phyloP scores from a whole-genome alignment of 2,888 invertebrate species.

The Vannuccia rotundouncinata region DNA sequence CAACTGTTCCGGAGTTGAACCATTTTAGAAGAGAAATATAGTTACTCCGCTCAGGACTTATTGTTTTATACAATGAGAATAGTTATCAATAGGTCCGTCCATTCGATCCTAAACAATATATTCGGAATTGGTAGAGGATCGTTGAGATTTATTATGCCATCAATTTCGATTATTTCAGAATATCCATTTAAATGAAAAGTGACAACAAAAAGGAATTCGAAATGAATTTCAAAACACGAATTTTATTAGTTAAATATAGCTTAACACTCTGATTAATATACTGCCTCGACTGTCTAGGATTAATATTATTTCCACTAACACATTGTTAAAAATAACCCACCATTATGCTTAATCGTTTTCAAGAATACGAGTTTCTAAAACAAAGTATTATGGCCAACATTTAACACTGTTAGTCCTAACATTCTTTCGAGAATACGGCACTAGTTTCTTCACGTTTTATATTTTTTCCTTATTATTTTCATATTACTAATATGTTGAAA shows the following conservation, averaged over 20 bases:
- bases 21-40: too few relatives aligned
- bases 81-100: too few relatives aligned
- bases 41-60: too few relatives aligned
- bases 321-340: not conserved
- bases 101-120: too few relatives aligned
- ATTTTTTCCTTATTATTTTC: too few relatives aligned
- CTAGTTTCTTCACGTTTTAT: too few relatives aligned
- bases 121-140: not conserved
- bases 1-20: too few relatives aligned
- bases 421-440: not conserved
- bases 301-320: not conserved
- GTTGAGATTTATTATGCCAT: not conserved
- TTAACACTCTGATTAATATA: not conserved
- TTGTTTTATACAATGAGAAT: too few relatives aligned
- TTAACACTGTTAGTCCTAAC: not conserved
- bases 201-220: not conserved
- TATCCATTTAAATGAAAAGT: not conserved
- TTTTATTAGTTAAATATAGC: not conserved
- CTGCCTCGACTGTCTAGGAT: not conserved
- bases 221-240: not conserved
- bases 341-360: not conserved
- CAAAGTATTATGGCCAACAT: not conserved
- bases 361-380: not conserved
- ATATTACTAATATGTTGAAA: too few relatives aligned
- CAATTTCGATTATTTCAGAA: not conserved